Evolutionary conservation across 2,113 vertebrate species (phyloP), one percentile per base, ranked within the genome.

Genomic region (Atractosteus spatula): DNA sequence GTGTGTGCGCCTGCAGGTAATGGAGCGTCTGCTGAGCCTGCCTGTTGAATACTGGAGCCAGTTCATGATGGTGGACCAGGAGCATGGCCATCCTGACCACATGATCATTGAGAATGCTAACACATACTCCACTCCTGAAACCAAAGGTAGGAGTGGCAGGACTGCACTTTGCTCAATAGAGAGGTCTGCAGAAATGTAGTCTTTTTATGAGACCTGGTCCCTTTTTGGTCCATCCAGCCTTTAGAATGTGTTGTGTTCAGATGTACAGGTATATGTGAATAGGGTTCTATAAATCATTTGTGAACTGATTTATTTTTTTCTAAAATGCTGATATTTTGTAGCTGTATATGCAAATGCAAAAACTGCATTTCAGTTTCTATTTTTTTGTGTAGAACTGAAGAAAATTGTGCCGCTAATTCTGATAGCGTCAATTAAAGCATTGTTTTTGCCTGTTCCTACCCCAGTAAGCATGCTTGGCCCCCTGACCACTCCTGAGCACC

Each of bases 381-480:
- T n/a, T 67, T 14, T 45, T 41, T 8, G 56, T 8, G 42, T 29
- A 29, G 29, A 29, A 29, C 29, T 29, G 29, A 29, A 29, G 17
- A 29, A 29, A 29, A 29, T 29, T 1, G n/a, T 29, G 0, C 17
- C 0, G 17, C 17, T 29, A 29, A 29, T 29, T 29, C 17, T 29
- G 17, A 29, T 29, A 29, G 17, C 56, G 1, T 12, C 11, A n/a
- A 13, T 59, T 12, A 3, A 7, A 14, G 11, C 1, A 4, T 43
- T 3, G 42, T 44, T 8, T 70, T 47, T 41, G 8, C n/a, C 7
- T 51, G 3, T 14, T 41, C 62, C 45, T 55, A 63, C 86, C 86
- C 16, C 86, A 99, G 97, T 92, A 82, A 98, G 94, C 77, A 92
- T 99, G 61, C 82, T 99, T 73, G 97, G 96, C 2, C 97, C 97